A percentile compares a stretch with the other conserved stretches of the same genome.
Evolutionary conservation across 1,140 invertebrate species (phyloP).

Genomic region (Drosophila teissieri): DNA sequence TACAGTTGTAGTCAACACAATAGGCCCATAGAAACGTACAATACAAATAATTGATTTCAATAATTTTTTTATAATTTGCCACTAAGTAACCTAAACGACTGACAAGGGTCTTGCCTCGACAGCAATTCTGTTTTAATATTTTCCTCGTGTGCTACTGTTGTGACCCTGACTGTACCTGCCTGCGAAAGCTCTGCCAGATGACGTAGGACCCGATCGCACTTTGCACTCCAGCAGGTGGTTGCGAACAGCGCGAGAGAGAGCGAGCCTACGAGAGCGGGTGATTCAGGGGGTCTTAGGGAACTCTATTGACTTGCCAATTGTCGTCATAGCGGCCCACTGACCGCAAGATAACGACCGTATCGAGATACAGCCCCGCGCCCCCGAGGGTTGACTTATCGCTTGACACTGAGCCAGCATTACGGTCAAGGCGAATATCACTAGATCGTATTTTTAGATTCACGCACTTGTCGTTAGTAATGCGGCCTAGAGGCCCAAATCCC

Average conservation of each 20-base stretch:
- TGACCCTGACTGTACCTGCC: neutral
- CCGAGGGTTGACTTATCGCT: slow-evolving; percentile 18
- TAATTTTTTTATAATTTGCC: no score
- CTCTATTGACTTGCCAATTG: slow-evolving; percentile 31
- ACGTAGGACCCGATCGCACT: slow-evolving; percentile 25
- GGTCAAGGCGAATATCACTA: slow-evolving; percentile 7
- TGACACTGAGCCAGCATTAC: slow-evolving; percentile 15
- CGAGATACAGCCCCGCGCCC: neutral
- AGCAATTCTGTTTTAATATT: neutral
- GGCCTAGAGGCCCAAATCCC: neutral
- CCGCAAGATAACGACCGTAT: slow-evolving; percentile 15
- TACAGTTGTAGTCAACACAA: slow-evolving; percentile 2
- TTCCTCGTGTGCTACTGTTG: neutral
- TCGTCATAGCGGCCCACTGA: slow-evolving; percentile 20
- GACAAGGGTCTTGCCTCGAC: no score
- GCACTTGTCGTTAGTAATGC: slow-evolving; percentile 8
- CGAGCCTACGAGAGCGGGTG: neutral
- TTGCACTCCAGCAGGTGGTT: slow-evolving; percentile 18
- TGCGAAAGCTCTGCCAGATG: slow-evolving; percentile 12
- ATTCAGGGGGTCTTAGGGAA: slow-evolving; percentile 23
- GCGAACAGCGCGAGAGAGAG: neutral
- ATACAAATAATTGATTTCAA: neutral
- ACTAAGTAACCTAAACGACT: no score
- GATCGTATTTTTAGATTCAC: slow-evolving; percentile 14
- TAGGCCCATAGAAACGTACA: neutral